phyloP scores from a whole-genome alignment of 2,113 vertebrate species.

The Malaclemys terrapin region DNA sequence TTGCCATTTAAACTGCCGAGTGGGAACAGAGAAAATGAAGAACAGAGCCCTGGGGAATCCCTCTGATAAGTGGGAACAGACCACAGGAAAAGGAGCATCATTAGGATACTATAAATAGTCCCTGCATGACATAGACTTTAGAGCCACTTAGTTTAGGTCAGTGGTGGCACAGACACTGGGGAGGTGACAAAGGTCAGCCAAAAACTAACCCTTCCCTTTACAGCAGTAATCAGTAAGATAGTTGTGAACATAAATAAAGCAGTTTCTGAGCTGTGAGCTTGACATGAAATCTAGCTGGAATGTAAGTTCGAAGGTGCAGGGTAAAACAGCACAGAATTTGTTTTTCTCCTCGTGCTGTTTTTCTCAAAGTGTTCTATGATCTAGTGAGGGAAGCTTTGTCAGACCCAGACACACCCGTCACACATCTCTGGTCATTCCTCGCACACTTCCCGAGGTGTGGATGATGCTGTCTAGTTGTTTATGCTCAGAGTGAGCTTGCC shows the following conservation, averaged over 20 bases:
- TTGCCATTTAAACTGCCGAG: background rate
- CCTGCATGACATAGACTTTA: background rate
- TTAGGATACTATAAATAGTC: background rate
- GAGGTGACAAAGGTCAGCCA: background rate
- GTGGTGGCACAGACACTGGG: background rate
- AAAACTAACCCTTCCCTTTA: rapidly evolving
- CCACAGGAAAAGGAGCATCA: background rate
- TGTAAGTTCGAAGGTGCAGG: background rate
- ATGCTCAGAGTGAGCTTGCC: background rate
- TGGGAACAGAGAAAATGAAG: background rate
- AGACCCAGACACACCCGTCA: background rate
- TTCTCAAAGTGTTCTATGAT: background rate
- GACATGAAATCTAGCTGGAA: background rate
- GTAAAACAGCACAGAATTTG: background rate
- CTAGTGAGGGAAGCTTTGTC: rapidly evolving
- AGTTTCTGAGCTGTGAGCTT: background rate
- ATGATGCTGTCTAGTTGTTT: background rate
- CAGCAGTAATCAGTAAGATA: background rate
- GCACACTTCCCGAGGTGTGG: background rate
- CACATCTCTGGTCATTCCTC: background rate
- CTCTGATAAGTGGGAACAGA: rapidly evolving
- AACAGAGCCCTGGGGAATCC: background rate
- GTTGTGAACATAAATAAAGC: background rate
- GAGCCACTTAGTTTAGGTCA: background rate
- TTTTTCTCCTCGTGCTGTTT: background rate